Evolutionary conservation across 2,113 vertebrate genomes (phyloP).

Genomic region (Hyperoodon ampullatus): DNA sequence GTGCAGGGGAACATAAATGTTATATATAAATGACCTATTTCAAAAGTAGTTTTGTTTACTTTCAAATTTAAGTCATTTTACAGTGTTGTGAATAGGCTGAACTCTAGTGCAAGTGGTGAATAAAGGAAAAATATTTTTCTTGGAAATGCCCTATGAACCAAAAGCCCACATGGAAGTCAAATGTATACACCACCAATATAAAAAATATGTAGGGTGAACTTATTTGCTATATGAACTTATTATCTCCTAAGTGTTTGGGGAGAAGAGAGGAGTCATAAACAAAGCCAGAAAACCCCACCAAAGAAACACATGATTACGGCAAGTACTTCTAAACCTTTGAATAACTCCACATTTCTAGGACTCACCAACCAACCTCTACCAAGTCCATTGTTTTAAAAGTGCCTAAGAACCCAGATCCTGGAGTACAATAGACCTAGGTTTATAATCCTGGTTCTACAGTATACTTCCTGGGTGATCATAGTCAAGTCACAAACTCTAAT

Average conservation of each 20-base stretch:
- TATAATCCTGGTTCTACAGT: background rate
- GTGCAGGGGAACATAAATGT: background rate
- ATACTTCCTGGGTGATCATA: background rate
- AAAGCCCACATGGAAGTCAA: background rate
- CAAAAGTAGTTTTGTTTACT: background rate
- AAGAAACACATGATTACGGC: background rate
- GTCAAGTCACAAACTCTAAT: slow-evolving; percentile 24
- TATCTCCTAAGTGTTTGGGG: background rate
- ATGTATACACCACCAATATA: background rate
- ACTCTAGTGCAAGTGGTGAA: background rate
- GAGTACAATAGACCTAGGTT: background rate
- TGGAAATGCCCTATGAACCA: background rate
- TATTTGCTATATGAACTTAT: background rate
- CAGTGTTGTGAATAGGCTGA: background rate
- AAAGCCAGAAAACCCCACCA: background rate
- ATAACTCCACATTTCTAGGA: background rate
- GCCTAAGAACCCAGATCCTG: background rate
- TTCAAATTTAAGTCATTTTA: slow-evolving; percentile 13
- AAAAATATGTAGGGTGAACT: background rate
- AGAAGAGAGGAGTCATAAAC: background rate
- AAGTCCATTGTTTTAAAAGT: background rate
- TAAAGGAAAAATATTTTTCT: slow-evolving; percentile 34
- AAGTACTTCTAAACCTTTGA: background rate
- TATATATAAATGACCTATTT: background rate
- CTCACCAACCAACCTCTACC: background rate